Evolutionary conservation across 2,113 vertebrate genomes (phyloP).

Genomic region (Cepphus grylle): DNA sequence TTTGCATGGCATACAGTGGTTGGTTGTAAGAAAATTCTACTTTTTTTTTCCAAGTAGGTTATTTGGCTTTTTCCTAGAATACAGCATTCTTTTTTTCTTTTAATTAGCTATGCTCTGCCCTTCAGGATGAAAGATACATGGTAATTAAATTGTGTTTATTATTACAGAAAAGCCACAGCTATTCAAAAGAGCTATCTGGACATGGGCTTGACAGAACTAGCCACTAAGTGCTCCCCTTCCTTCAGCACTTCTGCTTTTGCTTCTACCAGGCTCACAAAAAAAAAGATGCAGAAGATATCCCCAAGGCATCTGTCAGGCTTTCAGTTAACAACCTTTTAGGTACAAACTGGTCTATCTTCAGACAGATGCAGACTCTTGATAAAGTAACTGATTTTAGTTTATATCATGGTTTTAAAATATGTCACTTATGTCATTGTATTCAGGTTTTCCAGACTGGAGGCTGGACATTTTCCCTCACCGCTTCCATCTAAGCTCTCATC

Average conservation of each 20-base stretch:
- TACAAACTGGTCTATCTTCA: background rate
- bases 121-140: background rate
- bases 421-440: background rate
- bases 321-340: background rate
- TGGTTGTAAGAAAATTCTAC: background rate
- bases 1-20: background rate
- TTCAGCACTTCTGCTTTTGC: background rate
- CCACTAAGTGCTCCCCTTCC: background rate
- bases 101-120: background rate
- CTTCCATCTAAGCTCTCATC: background rate
- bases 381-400: background rate
- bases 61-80: background rate
- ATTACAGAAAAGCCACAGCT: background rate
- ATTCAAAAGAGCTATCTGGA: background rate
- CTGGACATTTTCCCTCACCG: background rate
- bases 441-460: background rate
- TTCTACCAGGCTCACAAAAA: background rate
- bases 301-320: background rate
- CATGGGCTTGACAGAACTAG: background rate
- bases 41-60: background rate
- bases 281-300: background rate
- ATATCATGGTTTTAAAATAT: background rate
- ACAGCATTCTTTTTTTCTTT: background rate
- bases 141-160: background rate
- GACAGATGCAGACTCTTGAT: background rate